Conservation (phyloP, 2,797 vertebrate genomes). For the Lepus townsendii region DNA sequence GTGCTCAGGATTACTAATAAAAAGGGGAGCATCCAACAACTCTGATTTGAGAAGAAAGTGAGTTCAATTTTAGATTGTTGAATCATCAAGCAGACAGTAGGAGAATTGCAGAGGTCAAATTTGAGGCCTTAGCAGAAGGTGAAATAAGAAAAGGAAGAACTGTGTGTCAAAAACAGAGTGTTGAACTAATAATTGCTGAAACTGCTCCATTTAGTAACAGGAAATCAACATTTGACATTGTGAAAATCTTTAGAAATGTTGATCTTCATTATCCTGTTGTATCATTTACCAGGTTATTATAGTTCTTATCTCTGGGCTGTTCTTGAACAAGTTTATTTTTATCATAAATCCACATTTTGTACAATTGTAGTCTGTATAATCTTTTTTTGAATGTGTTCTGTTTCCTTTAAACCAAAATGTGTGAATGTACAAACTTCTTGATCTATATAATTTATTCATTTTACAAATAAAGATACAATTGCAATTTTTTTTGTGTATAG, state of each 20-base stretch:
- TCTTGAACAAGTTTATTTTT: slow-evolving; percentile 3
- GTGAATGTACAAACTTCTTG: background rate
- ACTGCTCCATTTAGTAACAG: background rate
- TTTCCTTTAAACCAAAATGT: background rate
- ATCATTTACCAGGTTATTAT: background rate
- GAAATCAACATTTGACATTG: background rate
- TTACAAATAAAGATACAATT: background rate
- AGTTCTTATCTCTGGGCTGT: background rate
- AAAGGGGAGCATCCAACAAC: background rate
- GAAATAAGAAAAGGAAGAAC: background rate
- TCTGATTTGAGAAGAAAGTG: slow-evolving; percentile 13
- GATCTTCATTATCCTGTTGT: background rate
- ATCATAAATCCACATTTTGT: background rate
- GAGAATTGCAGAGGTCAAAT: background rate
- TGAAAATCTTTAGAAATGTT: background rate
- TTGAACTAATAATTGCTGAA: background rate
- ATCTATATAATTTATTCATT: slow-evolving; percentile 43
- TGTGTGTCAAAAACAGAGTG: background rate
- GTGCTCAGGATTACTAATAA: background rate
- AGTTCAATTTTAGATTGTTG: background rate
- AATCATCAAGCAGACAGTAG: background rate
- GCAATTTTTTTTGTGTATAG: background rate
- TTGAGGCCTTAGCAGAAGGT: background rate
- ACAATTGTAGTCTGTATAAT: background rate
- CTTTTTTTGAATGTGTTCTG: background rate